Evolutionary conservation across 1,140 invertebrate genomes (phyloP).

Genomic region (Lordiphosa collinella): DNA sequence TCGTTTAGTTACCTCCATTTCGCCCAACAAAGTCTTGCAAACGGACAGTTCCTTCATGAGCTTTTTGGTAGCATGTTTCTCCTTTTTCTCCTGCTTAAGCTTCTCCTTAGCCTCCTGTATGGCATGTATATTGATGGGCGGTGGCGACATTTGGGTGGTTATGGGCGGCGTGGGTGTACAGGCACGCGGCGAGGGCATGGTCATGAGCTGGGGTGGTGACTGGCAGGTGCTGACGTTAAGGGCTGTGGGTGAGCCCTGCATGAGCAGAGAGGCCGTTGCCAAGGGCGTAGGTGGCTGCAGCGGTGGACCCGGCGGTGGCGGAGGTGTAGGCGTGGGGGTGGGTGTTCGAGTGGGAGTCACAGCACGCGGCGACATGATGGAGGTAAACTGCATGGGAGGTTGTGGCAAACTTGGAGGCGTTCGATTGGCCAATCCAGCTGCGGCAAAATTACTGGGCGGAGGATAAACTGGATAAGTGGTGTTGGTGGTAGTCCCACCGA

Average conservation of each 20-base stretch:
- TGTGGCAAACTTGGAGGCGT: slow-evolving; percentile 18
- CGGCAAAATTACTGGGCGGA: slow-evolving; percentile 29
- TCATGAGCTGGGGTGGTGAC: slow-evolving; percentile 52
- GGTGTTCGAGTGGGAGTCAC: slow-evolving; percentile 61
- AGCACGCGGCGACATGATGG: slow-evolving; percentile 60
- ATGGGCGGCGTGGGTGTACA: slow-evolving; percentile 45
- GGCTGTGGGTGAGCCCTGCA: slow-evolving; percentile 81
- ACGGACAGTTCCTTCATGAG: slow-evolving; percentile 88
- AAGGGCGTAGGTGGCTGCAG: slow-evolving; percentile 45
- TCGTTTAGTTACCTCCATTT: slow-evolving; percentile 71
- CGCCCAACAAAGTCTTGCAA: slow-evolving; percentile 81
- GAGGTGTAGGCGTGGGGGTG: slow-evolving; percentile 46
- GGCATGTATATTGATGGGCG: slow-evolving; percentile 67
- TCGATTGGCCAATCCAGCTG: slow-evolving; percentile 19
- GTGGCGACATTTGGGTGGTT: slow-evolving; percentile 53
- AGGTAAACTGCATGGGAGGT: slow-evolving; percentile 36
- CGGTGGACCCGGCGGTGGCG: slow-evolving; percentile 20
- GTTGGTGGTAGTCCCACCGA: neutral
- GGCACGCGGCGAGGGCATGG: slow-evolving; percentile 53
- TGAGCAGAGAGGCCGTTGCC: slow-evolving; percentile 18
- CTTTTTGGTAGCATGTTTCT: slow-evolving; percentile 86
- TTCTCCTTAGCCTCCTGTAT: slow-evolving; percentile 78
- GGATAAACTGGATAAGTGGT: slow-evolving; percentile 28
- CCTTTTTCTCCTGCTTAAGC: slow-evolving; percentile 82
- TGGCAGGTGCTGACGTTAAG: slow-evolving; percentile 59